Base-by-base conservation (phyloP, 2,113 vertebrate genomes). In the Tautogolabrus adspersus region DNA sequence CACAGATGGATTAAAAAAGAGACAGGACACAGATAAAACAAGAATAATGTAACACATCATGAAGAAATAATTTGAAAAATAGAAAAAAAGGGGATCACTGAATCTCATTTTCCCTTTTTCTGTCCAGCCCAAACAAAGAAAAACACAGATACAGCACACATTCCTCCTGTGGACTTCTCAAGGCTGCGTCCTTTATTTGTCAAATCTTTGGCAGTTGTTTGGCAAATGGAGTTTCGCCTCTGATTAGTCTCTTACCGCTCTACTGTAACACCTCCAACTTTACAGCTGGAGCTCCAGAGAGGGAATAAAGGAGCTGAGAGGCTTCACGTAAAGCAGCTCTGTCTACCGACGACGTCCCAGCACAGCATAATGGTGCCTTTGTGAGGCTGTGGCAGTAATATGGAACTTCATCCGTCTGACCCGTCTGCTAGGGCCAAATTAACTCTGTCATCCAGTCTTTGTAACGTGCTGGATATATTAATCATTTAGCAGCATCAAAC, bases 381-480 rank as follows among this genome's bases (percentile, higher is more conserved):
- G 89, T 92, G 81, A 76, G 67, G 37, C 55, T 6, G 65, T 0
- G 40, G 84, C 70, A 64, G 79, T 66, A 84, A 75, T 66, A 56
- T 64, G 74, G 83, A 79, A 68, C 83, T 70, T 81, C 73, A 62
- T 78, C 79, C 49, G 26, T 82, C 82, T 72, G 57, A 81, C 64
- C 72, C 60, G 74, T 86, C 82, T 57, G 69, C 75, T 1, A 47
- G 67, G 71, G 69, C 79, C 77, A 87, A 87, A 90, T 86, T 76
- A 81, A 86, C 84, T 89, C 83, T 87, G 92, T 87, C 88, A 79
- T 88, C 42, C 79, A 72, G 87, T 90, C 87, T 88, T 79, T 69
- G 69, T 46, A 42, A 89, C 78, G 85, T 73, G 62, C 78, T 67
- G 15, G 26, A 57, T 55, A 44, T 84, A 91, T 94, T 91, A 85